phyloP scores from a whole-genome alignment of 2,888 invertebrate species.

The Torymus aiolomorphi region DNA sequence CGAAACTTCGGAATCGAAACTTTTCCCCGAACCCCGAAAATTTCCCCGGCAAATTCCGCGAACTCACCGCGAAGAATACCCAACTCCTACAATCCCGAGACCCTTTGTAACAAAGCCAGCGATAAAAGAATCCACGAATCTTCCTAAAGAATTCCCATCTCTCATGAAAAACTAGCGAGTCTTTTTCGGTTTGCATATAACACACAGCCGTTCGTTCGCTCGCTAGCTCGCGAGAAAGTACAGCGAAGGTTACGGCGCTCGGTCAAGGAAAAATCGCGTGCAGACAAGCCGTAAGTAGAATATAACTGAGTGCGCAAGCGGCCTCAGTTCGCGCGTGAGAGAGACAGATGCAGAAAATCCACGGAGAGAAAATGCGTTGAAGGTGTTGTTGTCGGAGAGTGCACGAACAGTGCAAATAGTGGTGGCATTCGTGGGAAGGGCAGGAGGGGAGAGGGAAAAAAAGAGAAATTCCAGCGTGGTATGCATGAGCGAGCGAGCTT shows the following conservation, averaged over 20 bases:
- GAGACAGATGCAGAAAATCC: constrained; percentile 27
- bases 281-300: constrained; percentile 49
- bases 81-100: too few relatives aligned
- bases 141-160: not conserved
- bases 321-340: not conserved
- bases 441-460: constrained; percentile 17
- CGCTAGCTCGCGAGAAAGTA: constrained; percentile 32
- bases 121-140: not conserved
- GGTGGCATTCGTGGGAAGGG: too few relatives aligned
- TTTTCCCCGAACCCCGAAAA: too few relatives aligned
- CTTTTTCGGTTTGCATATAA: not conserved
- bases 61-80: too few relatives aligned
- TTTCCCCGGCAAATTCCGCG: too few relatives aligned
- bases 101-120: too few relatives aligned
- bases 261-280: constrained; percentile 55
- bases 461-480: constrained; percentile 27
- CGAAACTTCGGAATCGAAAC: too few relatives aligned
- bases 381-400: constrained; percentile 3
- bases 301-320: constrained; percentile 6
- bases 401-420: not conserved
- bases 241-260: constrained; percentile 45
- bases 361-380: constrained; percentile 18
- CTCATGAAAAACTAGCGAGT: constrained; percentile 21
- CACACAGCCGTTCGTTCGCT: not conserved
- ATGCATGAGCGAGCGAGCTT: not conserved